Percentiles rank a stretch among this genome's conserved stretches.
These are phyloP conservation scores for Empidonax alnorum DNA, from an alignment of 2,113 vertebrate species.

Conservation along the genomic window DNA sequence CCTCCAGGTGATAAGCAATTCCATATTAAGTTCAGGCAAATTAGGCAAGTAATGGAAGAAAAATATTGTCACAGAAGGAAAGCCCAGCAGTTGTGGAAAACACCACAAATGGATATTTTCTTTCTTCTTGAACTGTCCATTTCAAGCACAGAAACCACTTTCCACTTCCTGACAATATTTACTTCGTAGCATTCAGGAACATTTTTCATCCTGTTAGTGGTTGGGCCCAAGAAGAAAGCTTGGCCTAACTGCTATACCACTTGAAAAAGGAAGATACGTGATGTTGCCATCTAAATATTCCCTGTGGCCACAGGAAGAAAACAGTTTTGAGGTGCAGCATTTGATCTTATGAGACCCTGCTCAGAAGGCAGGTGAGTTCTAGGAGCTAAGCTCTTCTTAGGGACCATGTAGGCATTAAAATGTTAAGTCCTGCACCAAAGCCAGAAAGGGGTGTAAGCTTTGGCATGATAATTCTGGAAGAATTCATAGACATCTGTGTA, in stretches of 20 bases:
- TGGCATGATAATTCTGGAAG: background rate
- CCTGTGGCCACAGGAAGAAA: background rate
- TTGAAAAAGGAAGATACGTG: background rate
- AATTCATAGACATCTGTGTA: background rate
- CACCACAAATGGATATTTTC: background rate
- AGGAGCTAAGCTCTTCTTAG: background rate
- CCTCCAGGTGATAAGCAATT: background rate
- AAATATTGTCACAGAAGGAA: background rate
- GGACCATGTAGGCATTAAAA: fast-evolving
- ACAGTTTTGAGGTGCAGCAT: background rate
- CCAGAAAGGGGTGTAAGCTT: background rate
- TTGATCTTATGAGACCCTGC: background rate
- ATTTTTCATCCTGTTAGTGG: background rate
- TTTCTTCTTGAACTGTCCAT: background rate
- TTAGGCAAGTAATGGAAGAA: background rate
- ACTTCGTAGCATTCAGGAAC: background rate
- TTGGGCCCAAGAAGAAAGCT: background rate
- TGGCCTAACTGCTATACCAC: background rate
- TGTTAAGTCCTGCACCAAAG: background rate
- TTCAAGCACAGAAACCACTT: background rate
- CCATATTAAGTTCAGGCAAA: background rate
- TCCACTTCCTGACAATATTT: background rate
- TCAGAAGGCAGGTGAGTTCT: background rate
- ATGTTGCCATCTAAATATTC: background rate
- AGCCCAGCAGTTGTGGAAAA: background rate